Evolutionary conservation across 2,797 vertebrate species (phyloP).

Genomic region (Agapornis canus): DNA sequence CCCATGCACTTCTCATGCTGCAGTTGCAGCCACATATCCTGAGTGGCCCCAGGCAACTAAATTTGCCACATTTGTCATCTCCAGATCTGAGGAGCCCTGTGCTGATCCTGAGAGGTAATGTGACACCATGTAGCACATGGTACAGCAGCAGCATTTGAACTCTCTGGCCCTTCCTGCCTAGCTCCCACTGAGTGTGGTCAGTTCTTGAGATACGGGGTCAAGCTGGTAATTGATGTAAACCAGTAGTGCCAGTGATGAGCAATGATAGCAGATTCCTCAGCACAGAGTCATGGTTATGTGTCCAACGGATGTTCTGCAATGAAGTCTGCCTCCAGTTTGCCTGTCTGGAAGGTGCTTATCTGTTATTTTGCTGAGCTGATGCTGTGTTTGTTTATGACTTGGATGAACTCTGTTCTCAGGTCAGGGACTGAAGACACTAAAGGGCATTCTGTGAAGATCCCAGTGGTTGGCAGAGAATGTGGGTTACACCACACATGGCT

Average conservation of each 20-base stretch:
- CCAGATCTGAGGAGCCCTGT: rapidly evolving
- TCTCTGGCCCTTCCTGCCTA: neutral
- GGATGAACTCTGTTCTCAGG: neutral
- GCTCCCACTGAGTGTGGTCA: too few relatives aligned
- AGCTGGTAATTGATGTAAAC: neutral
- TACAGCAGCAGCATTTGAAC: neutral
- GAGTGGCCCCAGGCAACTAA: neutral
- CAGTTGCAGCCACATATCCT: neutral
- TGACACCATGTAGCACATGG: neutral
- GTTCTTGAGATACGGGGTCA: neutral
- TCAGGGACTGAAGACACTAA: neutral
- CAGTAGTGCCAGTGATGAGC: neutral
- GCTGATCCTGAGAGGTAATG: neutral
- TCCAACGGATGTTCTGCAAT: neutral
- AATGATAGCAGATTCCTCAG: neutral
- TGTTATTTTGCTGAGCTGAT: neutral
- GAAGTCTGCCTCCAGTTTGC: neutral
- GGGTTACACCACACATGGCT: neutral
- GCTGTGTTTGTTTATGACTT: neutral
- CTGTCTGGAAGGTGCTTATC: neutral
- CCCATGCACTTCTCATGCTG: neutral
- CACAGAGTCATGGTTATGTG: neutral
- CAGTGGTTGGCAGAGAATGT: neutral
- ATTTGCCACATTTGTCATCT: neutral
- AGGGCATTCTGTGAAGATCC: neutral